Evolutionary conservation across 2,888 invertebrate genomes (phyloP), one percentile per base, ranked within the genome.

Genomic region (Acleris sparsana): DNA sequence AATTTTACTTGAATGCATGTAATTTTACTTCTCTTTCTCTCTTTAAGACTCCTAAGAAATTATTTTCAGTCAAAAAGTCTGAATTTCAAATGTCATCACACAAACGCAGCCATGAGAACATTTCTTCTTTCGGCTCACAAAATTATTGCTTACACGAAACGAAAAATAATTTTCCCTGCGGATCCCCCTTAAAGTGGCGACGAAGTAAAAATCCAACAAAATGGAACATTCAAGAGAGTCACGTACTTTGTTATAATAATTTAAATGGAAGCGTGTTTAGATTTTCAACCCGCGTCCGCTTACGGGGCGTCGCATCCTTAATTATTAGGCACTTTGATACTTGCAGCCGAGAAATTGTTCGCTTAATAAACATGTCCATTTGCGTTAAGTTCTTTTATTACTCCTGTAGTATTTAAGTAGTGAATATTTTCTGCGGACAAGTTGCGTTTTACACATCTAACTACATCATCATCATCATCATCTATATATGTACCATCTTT

Each of bases 181-280:
- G 79, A 74, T 78, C 77, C 82, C 79, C 80, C 77, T 81, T 79
- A 80, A 82, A 80, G 82, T 81, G 82, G 83, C 80, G 82, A 80
- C 77, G 75, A 82, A 80, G 80, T 83, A 81, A 84, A 85, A 85
- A 83, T 33, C 39, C 52, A 39, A 62, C 55, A 29, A 49, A 57
- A 75, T 80, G 77, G 76, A 76, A 77, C 80, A 84, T 83, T 83
- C 80, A 82, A 75, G 75, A 76, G 75, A 76, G 79, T 77, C 86
- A 88, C 85, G 86, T 83, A 80, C 80, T 78, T 79, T 81, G 82
- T 80, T 82, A 82, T 80, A 79, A 78, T 80, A 80, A 75, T 84
- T 82, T 81, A 74, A 82, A 84, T 85, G 80, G 81, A 81, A 82
- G 74, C 72, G 75, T 81, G 76, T 80, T 80, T 78, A 74, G 76